Conservation (phyloP, 2,888 invertebrate species). For the Tetrapedia diversipes region DNA sequence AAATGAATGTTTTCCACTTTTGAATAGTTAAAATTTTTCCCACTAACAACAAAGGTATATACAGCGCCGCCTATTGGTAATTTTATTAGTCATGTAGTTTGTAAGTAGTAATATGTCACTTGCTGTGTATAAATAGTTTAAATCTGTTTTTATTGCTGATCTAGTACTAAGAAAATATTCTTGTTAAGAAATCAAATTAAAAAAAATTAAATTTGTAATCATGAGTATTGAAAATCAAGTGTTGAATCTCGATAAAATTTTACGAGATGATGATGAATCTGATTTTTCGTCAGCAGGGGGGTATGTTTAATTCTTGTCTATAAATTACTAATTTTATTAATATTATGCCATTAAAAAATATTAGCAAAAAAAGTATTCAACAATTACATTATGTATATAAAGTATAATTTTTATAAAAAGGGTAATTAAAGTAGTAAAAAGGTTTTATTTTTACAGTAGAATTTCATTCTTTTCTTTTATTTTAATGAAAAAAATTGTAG, state of each 20-base stretch:
- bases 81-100: constrained; percentile 4
- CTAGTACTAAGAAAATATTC: not conserved
- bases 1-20: not conserved
- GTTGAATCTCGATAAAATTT: constrained; percentile 76
- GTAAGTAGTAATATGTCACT: constrained; percentile 18
- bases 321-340: not conserved
- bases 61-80: constrained; percentile 14
- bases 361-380: not conserved
- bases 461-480: not conserved
- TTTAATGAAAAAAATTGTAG: not conserved
- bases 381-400: not conserved
- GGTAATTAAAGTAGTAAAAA: not conserved
- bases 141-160: constrained; percentile 6
- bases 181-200: no score
- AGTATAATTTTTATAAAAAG: constrained; percentile 1
- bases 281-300: constrained; percentile 75
- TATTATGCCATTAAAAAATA: not conserved
- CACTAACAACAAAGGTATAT: not conserved
- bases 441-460: constrained; percentile 12
- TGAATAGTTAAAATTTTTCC: not conserved
- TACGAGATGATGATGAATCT: constrained; percentile 75
- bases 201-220: constrained; percentile 14
- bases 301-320: constrained; percentile 59
- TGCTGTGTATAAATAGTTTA: not conserved
- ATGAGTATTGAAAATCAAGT: constrained; percentile 72